Evolutionary conservation across 2,113 vertebrate genomes (phyloP).

Genomic region (Neoarius graeffei): DNA sequence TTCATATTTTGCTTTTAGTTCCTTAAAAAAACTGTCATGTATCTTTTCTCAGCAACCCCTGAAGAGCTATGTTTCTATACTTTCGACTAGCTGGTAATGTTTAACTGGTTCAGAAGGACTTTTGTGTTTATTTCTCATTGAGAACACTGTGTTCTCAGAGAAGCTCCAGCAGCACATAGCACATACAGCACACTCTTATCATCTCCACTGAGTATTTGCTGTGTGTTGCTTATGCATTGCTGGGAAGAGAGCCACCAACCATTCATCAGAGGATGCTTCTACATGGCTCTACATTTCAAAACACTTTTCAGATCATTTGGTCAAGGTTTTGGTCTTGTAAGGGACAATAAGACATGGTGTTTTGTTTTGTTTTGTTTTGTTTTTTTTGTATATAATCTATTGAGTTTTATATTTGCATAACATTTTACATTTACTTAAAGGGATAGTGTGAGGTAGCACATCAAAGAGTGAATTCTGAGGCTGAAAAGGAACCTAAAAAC

Average conservation of each 20-base stretch:
- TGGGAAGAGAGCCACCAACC: background rate
- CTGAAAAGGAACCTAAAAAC: too few species aligned
- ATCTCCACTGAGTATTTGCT: background rate
- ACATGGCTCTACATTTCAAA: background rate
- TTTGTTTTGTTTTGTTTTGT: background rate
- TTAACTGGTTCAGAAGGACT: background rate
- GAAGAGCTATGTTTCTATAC: background rate
- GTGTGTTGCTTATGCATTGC: background rate
- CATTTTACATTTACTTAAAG: background rate
- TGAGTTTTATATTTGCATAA: too few species aligned
- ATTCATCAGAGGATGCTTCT: background rate
- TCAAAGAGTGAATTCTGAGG: too few species aligned
- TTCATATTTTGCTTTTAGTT: background rate
- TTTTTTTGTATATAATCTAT: background rate
- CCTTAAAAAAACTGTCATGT: background rate
- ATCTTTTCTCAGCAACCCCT: background rate
- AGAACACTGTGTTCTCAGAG: constrained; percentile 19
- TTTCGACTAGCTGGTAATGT: background rate
- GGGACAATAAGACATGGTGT: background rate
- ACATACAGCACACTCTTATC: background rate
- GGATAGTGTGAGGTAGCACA: too few species aligned
- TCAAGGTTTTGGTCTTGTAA: background rate
- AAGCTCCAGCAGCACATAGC: background rate
- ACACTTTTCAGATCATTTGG: background rate
- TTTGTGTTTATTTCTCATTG: background rate